These are phyloP conservation scores for Crotalus horridus DNA, from an alignment of 2,113 vertebrate species.

Conservation along the genomic window DNA sequence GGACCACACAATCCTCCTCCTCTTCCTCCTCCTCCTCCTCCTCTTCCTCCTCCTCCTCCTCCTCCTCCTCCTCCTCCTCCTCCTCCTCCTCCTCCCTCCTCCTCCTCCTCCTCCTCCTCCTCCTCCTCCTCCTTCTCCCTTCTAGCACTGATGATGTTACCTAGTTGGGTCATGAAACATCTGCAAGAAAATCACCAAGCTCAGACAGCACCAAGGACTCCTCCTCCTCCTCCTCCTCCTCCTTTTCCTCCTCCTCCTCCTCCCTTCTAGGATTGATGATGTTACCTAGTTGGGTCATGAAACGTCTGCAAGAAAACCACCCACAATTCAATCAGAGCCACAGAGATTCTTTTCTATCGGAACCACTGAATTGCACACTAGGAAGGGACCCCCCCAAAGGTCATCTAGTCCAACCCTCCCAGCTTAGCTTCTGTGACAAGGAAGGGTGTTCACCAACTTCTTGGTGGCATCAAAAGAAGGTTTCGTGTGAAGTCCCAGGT, in stretches of 20 bases:
- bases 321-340: background rate
- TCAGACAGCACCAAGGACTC: no score
- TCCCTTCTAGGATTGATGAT: background rate
- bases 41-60: no score
- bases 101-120: no score
- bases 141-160: no score
- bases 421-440: background rate
- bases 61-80: no score
- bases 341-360: background rate
- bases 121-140: no score
- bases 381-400: background rate
- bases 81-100: background rate
- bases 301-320: background rate
- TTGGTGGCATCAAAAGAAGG: background rate
- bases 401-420: background rate
- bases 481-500: background rate
- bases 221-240: no score
- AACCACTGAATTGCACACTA: background rate
- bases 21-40: no score
- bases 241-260: background rate
- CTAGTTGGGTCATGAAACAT: no score
- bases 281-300: background rate
- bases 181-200: no score
- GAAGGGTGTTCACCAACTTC: background rate
- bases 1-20: no score